Conservation (phyloP, 2,797 vertebrate genomes). For the Oreochromis mossambicus region DNA sequence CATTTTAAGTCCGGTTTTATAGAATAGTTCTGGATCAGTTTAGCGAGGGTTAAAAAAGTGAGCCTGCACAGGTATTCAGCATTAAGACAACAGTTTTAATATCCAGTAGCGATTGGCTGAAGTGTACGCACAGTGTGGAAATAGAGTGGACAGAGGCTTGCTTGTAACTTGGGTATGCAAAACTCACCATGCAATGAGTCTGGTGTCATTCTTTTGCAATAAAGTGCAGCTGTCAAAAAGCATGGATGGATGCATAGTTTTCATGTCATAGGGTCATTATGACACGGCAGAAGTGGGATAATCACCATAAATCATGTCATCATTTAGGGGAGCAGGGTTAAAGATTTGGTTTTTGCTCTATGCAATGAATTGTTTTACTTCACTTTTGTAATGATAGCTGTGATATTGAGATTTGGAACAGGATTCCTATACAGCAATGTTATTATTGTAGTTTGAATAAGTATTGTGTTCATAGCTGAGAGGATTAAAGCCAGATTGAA, state of each 20-base stretch:
- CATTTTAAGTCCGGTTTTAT: background rate
- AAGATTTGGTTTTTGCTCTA: background rate
- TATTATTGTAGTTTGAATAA: background rate
- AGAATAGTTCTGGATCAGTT: background rate
- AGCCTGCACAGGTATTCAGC: background rate
- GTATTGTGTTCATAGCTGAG: background rate
- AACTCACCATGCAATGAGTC: background rate
- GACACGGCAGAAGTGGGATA: background rate
- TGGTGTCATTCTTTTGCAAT: background rate
- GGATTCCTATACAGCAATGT: background rate
- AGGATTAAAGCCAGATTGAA: background rate
- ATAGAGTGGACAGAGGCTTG: background rate
- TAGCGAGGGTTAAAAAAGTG: background rate
- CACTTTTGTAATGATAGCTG: background rate
- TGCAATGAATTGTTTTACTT: background rate
- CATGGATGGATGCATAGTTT: background rate
- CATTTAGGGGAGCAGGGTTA: background rate
- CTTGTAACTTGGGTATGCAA: background rate
- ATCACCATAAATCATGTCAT: background rate
- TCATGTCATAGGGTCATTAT: background rate
- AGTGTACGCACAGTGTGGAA: background rate
- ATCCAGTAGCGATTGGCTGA: rapidly evolving
- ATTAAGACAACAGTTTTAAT: background rate
- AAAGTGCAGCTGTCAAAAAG: background rate
- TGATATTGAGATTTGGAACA: background rate